A percentile compares a stretch with the other conserved stretches of the same genome.
Conservation (phyloP, 1,140 invertebrate genomes). For the Drosophila bocqueti region DNA sequence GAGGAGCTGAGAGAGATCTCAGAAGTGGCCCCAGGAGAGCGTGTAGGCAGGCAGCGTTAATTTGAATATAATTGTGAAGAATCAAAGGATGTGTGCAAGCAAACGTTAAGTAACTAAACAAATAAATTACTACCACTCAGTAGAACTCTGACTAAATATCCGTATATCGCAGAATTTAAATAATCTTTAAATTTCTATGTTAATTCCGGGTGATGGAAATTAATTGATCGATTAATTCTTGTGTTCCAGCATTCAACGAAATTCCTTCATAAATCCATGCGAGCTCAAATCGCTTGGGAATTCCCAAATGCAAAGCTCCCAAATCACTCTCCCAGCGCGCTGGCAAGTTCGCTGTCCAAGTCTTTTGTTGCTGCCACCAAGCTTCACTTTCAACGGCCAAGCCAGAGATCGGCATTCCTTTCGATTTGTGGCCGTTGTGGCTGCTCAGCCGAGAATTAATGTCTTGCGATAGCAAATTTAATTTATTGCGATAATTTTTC, state of each 20-base stretch:
- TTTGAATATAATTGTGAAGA: conserved; percentile 43
- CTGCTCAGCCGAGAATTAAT: conserved; percentile 76
- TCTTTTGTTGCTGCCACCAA: conserved; percentile 67
- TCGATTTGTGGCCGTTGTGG: conserved; percentile 54
- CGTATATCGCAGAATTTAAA: not conserved
- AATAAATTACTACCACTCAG: too few species aligned
- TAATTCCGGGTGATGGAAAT: conserved; percentile 27
- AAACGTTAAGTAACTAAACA: too few species aligned
- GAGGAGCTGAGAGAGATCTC: not conserved
- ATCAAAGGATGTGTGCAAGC: not conserved
- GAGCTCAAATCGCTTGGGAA: conserved; percentile 32
- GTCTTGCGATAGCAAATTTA: conserved; percentile 82
- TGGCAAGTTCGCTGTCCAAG: conserved; percentile 60
- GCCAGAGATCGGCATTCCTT: conserved; percentile 61
- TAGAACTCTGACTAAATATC: not conserved
- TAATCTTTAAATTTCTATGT: conserved; percentile 1
- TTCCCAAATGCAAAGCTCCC: conserved; percentile 33
- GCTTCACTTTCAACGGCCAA: conserved; percentile 47
- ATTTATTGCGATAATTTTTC: conserved; percentile 83
- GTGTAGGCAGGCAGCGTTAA: conserved; percentile 33
- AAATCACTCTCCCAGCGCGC: conserved; percentile 26
- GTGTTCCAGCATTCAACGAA: conserved; percentile 14
- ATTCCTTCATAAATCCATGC: conserved; percentile 20
- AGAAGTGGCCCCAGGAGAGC: not conserved
- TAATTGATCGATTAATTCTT: conserved; percentile 40